These are phyloP conservation scores for Neria commutata DNA, from an alignment of 2,888 invertebrate genomes.

Conservation along the genomic window DNA sequence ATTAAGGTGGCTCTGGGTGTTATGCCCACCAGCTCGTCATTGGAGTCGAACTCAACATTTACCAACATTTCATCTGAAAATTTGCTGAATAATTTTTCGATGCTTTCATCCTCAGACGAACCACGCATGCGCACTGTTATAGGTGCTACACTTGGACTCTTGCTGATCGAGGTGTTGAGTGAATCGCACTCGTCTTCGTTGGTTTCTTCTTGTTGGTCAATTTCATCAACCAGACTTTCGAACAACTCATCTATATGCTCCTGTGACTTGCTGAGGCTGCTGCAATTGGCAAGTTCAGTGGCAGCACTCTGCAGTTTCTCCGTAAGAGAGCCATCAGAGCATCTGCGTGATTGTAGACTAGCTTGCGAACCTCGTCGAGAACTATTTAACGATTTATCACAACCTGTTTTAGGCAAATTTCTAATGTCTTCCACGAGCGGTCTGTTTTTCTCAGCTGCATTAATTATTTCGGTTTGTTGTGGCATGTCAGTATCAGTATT, in stretches of 20 bases:
- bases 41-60: constrained; percentile 58
- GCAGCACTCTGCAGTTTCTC: constrained; percentile 37
- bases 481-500: not conserved
- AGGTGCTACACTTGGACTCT: constrained; percentile 51
- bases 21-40: constrained; percentile 54
- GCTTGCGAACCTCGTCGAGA: constrained; percentile 49
- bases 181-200: constrained; percentile 45
- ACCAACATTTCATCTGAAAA: constrained; percentile 58
- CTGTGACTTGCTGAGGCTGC: not conserved
- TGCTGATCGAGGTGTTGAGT: constrained; percentile 51
- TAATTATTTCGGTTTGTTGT: not conserved
- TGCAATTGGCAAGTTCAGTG: not conserved
- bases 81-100: constrained; percentile 56
- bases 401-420: constrained; percentile 53
- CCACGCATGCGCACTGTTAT: constrained; percentile 49
- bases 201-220: constrained; percentile 26
- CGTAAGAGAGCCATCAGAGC: constrained; percentile 43
- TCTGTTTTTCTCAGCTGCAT: not conserved
- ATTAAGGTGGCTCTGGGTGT: constrained; percentile 39
- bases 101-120: constrained; percentile 58
- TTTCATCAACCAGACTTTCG: constrained; percentile 43
- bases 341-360: constrained; percentile 42
- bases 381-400: constrained; percentile 49
- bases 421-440: constrained; percentile 48
- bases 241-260: constrained; percentile 47